Percentiles rank a stretch among this genome's conserved stretches.
phyloP scores from a whole-genome alignment of 2,888 invertebrate genomes.

The Zelleria hepariella region DNA sequence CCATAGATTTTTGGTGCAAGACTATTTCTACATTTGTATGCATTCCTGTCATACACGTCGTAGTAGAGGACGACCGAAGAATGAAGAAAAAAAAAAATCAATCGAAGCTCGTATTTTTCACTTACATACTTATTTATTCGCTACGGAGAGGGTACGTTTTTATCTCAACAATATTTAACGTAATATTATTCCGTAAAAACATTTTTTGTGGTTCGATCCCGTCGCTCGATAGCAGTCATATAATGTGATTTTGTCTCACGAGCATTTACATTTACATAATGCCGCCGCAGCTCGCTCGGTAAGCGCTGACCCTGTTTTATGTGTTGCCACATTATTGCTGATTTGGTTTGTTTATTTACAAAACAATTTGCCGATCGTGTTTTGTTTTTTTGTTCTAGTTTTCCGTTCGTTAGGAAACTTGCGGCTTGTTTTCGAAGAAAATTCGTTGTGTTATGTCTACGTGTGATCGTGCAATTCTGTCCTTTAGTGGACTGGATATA shows the following conservation, averaged over 20 bases:
- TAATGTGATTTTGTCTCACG: neutral
- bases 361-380: slow-evolving; percentile 17
- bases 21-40: no score
- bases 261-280: slow-evolving; percentile 3
- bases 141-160: neutral
- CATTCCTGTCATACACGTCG: no score
- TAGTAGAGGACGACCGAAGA: no score
- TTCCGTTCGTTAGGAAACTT: neutral
- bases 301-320: slow-evolving; percentile 6
- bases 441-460: neutral
- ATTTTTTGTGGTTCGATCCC: neutral
- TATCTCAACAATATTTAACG: neutral
- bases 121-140: neutral
- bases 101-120: no score
- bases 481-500: neutral
- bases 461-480: neutral
- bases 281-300: neutral
- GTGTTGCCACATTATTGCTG: slow-evolving; percentile 8
- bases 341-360: slow-evolving; percentile 11
- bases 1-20: no score
- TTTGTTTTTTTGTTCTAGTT: slow-evolving; percentile 2
- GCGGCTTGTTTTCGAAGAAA: neutral
- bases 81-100: no score
- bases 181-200: neutral
- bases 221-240: neutral